Evolutionary conservation across 2,888 invertebrate species (phyloP), one percentile per base, ranked within the genome.

Genomic region (Drosophila borborema): DNA sequence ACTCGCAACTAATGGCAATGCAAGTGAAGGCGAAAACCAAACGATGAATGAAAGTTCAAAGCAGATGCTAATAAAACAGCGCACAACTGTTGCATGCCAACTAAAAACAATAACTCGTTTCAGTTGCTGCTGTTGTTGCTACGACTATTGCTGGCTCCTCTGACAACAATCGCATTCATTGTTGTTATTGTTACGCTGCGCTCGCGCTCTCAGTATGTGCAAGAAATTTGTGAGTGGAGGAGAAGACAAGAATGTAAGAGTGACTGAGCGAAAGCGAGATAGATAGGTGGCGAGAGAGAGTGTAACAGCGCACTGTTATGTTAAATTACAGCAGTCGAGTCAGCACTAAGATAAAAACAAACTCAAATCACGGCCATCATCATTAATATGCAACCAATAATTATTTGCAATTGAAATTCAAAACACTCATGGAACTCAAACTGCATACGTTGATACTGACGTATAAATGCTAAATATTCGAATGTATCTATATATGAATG

Each of bases 41-140:
- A 69, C 74, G 74, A 74, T 77, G 66, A 77, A 77, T 82, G 81
- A 73, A 83, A 83, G 83, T 83, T 74, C 64, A 74, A 80, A 82
- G 80, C 67, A 76, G 65, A 66, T 80, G 80, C 77, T 70, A 78
- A 80, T 78, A 78, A 71, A 76, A 64, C 60, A 76, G 62, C 46
- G 64, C 60, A 49, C 64, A 48, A 68, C 61, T 72, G 51, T 64
- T 72, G 70, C 70, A 71, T 55, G 74, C 54, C 60, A 48, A 68
- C 49, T 51, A 68, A 74, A 63, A 70, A 74, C 60, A 80, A 75
- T 75, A 86, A 86, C 85, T 81, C 66, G 87, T 82, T 82, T 80
- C 55, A 72, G 58, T 56, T 53, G 18, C 23, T 54, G 45, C 16
- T 51, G 45, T 23, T 51, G 45, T 23, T 51, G 20, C 34, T 46